Evolutionary conservation across 2,113 vertebrate genomes (phyloP), one percentile per base, ranked within the genome.

Genomic region (Oplegnathus fasciatus): DNA sequence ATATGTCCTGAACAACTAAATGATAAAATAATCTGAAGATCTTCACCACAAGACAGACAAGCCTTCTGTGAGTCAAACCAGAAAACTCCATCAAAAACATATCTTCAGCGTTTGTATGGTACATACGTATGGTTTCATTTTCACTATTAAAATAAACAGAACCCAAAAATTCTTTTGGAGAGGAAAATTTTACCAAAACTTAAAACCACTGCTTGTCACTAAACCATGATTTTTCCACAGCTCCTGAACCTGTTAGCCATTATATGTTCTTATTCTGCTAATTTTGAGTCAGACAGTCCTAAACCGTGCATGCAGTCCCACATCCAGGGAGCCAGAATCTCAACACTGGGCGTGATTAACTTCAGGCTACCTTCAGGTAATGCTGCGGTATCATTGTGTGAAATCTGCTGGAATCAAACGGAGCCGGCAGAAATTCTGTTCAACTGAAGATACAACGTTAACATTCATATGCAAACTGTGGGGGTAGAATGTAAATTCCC

Each of bases 391-490:
- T 86, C 76, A 40, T 18, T 78, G 22, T 80, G 81, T 86, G 79
- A 86, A 86, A 89, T 81, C 78, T 84, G 55, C 57, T 30, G 55
- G 65, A 86, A 80, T 75, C 52, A 76, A 75, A 85, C 30, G 3
- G n/a, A 66, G 22, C 68, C 17, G 60, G 76, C 40, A 79, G 26
- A 80, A 84, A 75, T 30, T 77, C 83, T 69, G 70, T 55, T 88
- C 48, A 65, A 65, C 61, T 10, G 32, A 74, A 68, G 54, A 65
- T 67, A 73, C 75, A 91, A 88, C 82, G 78, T 71, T 82, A 75
- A 85, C 84, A 70, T 88, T 92, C 72, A 89, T 90, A 75, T 76
- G 82, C 84, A 73, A 89, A 87, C 78, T 37, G 65, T 69, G 82
- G 82, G 75, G 69, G 83, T 9, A 50, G 62, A 83, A 90, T 86